These are phyloP conservation scores for Eugnorisma glareosa DNA, from an alignment of 2,888 invertebrate genomes.

Conservation along the genomic window DNA sequence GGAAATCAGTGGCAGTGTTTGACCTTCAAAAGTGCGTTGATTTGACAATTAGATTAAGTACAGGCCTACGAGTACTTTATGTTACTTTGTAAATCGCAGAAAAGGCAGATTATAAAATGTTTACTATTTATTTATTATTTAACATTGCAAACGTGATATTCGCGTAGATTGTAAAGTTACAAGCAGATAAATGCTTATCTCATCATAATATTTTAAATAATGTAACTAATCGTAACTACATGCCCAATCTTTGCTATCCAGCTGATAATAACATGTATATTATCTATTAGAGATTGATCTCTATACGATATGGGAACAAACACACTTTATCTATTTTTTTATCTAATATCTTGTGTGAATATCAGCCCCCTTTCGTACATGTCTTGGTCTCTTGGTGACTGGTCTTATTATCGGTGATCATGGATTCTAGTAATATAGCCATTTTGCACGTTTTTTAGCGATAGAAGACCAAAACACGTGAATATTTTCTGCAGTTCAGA, in stretches of 20 bases:
- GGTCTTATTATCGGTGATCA: not conserved
- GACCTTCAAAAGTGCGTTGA: slow-evolving; percentile 22
- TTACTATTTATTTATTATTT: slow-evolving; percentile 4
- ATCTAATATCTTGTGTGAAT: slow-evolving; percentile 25
- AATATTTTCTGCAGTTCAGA: not conserved
- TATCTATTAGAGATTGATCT: slow-evolving; percentile 35
- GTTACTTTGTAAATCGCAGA: not conserved
- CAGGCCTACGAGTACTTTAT: too few species aligned
- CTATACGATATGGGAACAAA: not conserved
- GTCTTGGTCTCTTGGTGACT: not conserved
- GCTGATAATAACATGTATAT: slow-evolving; percentile 29
- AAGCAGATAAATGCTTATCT: slow-evolving; percentile 11
- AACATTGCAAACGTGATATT: slow-evolving; percentile 23
- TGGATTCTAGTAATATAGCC: not conserved
- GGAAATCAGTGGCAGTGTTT: slow-evolving; percentile 5
- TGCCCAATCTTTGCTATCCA: slow-evolving; percentile 24
- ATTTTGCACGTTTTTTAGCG: not conserved
- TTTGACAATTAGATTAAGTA: slow-evolving; percentile 7
- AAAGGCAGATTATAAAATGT: not conserved
- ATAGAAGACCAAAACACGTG: not conserved
- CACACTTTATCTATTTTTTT: slow-evolving; percentile 18
- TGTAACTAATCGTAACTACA: slow-evolving; percentile 18
- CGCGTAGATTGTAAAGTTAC: not conserved
- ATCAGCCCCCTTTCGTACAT: not conserved
- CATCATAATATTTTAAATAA: slow-evolving; percentile 17